These are phyloP conservation scores for Lycocerus yunnanus DNA, from an alignment of 2,888 invertebrate species.

Conservation along the genomic window DNA sequence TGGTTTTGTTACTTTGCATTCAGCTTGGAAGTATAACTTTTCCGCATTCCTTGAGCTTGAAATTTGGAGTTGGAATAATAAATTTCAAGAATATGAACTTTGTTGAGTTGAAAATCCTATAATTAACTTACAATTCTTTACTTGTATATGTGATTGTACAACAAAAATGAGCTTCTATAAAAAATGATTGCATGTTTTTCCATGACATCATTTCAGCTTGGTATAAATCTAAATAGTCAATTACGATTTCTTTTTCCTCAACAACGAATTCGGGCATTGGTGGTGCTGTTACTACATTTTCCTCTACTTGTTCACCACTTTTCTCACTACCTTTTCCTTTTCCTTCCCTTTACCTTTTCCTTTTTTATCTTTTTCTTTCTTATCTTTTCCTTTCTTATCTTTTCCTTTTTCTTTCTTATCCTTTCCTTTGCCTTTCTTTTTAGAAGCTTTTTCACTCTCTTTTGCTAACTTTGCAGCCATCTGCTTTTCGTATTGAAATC, in stretches of 20 bases:
- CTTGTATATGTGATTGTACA: constrained; percentile 33
- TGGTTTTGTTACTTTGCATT: constrained; percentile 40
- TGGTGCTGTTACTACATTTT: not conserved
- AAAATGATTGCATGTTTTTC: constrained; percentile 38
- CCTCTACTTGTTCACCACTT: not conserved
- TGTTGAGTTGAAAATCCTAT: not conserved
- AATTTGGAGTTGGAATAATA: not conserved
- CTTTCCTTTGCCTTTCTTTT: constrained; percentile 18
- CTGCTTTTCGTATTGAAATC: constrained; percentile 15
- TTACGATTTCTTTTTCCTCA: constrained; percentile 30
- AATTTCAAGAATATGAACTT: no score
- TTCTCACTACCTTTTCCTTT: not conserved
- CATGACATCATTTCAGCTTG: constrained; percentile 41
- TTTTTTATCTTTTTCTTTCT: not conserved
- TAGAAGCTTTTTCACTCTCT: not conserved
- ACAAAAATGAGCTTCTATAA: constrained; percentile 35
- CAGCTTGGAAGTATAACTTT: constrained; percentile 34
- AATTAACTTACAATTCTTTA: constrained; percentile 17
- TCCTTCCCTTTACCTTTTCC: constrained; percentile 14
- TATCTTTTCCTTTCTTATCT: constrained; percentile 5
- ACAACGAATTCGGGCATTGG: constrained; percentile 27
- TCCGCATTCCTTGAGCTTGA: constrained; percentile 27
- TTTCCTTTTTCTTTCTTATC: not conserved
- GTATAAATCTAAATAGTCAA: constrained; percentile 39
- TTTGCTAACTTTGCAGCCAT: constrained; percentile 8